Conservation (phyloP, 1,140 invertebrate genomes). For the Drosophila varians region DNA sequence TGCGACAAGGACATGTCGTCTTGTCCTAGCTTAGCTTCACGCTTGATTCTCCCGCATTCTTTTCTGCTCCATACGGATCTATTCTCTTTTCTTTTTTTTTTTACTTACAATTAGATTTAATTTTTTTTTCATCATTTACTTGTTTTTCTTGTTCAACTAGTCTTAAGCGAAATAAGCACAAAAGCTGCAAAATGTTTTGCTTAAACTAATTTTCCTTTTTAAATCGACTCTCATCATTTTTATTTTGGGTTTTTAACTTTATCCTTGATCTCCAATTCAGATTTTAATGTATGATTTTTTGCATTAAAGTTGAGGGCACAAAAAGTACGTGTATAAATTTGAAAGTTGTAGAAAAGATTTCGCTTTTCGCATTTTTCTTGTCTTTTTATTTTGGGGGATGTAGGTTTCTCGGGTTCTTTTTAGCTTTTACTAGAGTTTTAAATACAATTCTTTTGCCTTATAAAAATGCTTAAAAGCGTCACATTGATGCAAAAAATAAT, state of each 20-base stretch:
- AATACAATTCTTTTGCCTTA: slow-evolving; percentile 68
- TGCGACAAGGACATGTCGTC: slow-evolving; percentile 14
- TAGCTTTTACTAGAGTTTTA: slow-evolving; percentile 64
- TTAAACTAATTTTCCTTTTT: slow-evolving; percentile 69
- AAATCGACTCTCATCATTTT: slow-evolving; percentile 23
- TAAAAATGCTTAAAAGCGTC: slow-evolving; percentile 76
- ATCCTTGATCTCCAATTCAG: slow-evolving; percentile 57
- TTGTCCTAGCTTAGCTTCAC: slow-evolving; percentile 30
- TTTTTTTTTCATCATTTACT: slow-evolving; percentile 54
- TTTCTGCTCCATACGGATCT: slow-evolving; percentile 41
- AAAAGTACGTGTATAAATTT: slow-evolving; percentile 74
- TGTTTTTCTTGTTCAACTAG: slow-evolving; percentile 72
- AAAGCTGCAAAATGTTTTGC: slow-evolving; percentile 82
- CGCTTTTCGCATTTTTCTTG: slow-evolving; percentile 43
- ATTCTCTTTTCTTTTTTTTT: slow-evolving; percentile 41
- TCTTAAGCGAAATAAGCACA: slow-evolving; percentile 83
- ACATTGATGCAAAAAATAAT: slow-evolving; percentile 78
- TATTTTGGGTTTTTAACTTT: slow-evolving; percentile 29
- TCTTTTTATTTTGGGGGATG: slow-evolving; percentile 26
- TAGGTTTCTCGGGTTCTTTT: slow-evolving; percentile 31
- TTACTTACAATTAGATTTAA: slow-evolving; percentile 69
- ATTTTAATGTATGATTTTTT: slow-evolving; percentile 72
- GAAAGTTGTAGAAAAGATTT: slow-evolving; percentile 70
- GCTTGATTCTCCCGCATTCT: slow-evolving; percentile 32
- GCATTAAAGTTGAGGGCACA: slow-evolving; percentile 71